A percentile compares a stretch with the other conserved stretches of the same genome.
phyloP scores from a whole-genome alignment of 2,797 vertebrate genomes.

The Phataginus tetradactyla region DNA sequence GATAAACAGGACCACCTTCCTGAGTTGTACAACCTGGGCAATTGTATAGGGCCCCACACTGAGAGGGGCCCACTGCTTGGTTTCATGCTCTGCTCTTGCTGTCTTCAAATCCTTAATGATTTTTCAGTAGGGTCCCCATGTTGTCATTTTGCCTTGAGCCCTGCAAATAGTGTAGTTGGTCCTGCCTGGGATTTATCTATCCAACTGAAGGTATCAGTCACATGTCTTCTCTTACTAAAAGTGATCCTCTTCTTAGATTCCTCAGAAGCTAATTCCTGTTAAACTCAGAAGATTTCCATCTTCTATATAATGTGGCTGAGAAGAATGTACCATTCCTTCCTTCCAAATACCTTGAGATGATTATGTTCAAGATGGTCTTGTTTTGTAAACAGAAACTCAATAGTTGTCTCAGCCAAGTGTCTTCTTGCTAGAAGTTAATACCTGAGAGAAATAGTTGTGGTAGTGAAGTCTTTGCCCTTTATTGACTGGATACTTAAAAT shows the following conservation, averaged over 20 bases:
- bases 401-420: constrained; percentile 18
- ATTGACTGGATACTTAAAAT: constrained; percentile 17
- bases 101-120: constrained; percentile 49
- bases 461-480: not conserved
- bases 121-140: not conserved
- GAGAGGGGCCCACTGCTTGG: not conserved
- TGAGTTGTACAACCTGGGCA: not conserved
- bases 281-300: constrained; percentile 44
- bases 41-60: not conserved
- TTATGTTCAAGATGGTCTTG: constrained; percentile 44
- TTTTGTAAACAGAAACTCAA: constrained; percentile 46
- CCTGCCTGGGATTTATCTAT: constrained; percentile 46
- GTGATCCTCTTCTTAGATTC: not conserved
- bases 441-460: constrained; percentile 7
- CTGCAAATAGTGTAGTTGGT: not conserved
- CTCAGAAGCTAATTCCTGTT: constrained; percentile 35
- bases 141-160: not conserved
- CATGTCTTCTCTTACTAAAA: constrained; percentile 41
- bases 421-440: constrained; percentile 8
- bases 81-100: not conserved
- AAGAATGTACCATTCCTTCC: constrained; percentile 34
- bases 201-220: not conserved
- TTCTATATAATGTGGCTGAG: constrained; percentile 29
- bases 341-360: constrained; percentile 52
- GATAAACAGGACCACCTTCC: not conserved